Conservation (phyloP, 92 coral and sea anemone species). For the Phymanthus crucifer region DNA sequence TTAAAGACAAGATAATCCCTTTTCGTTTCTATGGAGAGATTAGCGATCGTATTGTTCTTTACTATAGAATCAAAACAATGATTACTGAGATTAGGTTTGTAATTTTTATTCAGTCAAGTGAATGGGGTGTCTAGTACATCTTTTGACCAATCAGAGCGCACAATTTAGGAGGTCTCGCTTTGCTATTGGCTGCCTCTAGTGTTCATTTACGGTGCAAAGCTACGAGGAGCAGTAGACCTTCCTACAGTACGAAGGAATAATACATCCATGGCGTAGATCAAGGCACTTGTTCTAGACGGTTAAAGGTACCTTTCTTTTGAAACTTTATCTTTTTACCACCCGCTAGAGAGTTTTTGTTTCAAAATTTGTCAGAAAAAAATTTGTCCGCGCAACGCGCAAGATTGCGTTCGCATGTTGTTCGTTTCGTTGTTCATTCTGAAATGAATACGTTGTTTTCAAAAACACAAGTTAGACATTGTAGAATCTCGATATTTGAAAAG, state of each 20-base stretch:
- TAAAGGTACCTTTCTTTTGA: constrained; percentile 22
- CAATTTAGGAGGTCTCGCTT: constrained; percentile 47
- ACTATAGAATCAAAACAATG: constrained; percentile 27
- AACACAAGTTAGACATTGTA: neutral
- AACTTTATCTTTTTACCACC: neutral
- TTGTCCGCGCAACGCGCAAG: neutral
- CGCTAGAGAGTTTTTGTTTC: neutral
- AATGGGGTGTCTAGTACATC: constrained; percentile 63
- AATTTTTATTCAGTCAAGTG: constrained; percentile 44
- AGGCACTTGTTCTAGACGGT: constrained; percentile 10
- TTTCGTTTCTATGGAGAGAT: constrained; percentile 45
- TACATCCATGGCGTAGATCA: constrained; percentile 38
- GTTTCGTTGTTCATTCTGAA: constrained; percentile 31
- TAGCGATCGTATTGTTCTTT: constrained; percentile 30
- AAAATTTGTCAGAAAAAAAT: neutral
- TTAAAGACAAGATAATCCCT: constrained; percentile 17
- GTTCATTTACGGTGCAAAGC: constrained; percentile 90
- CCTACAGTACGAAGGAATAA: constrained; percentile 32
- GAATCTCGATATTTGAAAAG: neutral
- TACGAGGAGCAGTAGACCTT: constrained; percentile 44
- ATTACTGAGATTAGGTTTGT: constrained; percentile 34
- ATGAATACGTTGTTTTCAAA: constrained; percentile 21
- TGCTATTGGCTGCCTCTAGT: constrained; percentile 74
- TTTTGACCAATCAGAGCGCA: constrained; percentile 71
- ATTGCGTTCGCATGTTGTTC: constrained; percentile 28